Evolutionary conservation across 1,140 invertebrate genomes (phyloP), one percentile per base, ranked within the genome.

Genomic region (Sweltsa coloradensis): DNA sequence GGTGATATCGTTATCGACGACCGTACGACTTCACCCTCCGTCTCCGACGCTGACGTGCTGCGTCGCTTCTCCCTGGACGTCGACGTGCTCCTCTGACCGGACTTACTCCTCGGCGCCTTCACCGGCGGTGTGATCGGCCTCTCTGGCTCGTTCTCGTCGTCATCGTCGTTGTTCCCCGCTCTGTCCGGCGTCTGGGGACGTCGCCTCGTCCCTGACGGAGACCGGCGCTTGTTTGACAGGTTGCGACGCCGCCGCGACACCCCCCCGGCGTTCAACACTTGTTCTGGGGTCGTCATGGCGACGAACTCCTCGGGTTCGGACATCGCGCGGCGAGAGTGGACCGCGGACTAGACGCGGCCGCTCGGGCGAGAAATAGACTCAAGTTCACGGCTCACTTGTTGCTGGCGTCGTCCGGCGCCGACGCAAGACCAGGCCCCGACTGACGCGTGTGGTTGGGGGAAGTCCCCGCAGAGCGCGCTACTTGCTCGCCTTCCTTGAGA

Each of bases 221-320:
- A 19, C 14, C 34, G 34, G 5, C 36, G 9, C 27, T 45, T 45
- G 18, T 23, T 36, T 4, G 45, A 18, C 50, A 54, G 55, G 52
- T 45, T 58, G 50, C 54, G 58, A 25, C 47, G 58, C 40, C 46
- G 48, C 45, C 23, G 34, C 36, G 37, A 47, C 3, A 51, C 50
- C 14, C 37, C 34, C 9, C 49, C 41, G 11, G 43, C 41, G 14
- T 34, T 44, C 41, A 45, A 37, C 23, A 39, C 42, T 25, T 47
- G 46, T 22, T 40, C 45, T 27, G 36, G 36, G 5, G 46, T 36
- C 23, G 45, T 29, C 34, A 23, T 21, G 3, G 18, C 31, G 22
- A 23, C 36, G 5, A 2, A 19, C 14, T 37, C 36, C 4, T 37
- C 36, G 5, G 18, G 36, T 5, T 37, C 36, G 5, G 36, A 11